Conservation (phyloP, 2,113 vertebrate genomes). For the Hypocryptadius cinnamomeus region DNA sequence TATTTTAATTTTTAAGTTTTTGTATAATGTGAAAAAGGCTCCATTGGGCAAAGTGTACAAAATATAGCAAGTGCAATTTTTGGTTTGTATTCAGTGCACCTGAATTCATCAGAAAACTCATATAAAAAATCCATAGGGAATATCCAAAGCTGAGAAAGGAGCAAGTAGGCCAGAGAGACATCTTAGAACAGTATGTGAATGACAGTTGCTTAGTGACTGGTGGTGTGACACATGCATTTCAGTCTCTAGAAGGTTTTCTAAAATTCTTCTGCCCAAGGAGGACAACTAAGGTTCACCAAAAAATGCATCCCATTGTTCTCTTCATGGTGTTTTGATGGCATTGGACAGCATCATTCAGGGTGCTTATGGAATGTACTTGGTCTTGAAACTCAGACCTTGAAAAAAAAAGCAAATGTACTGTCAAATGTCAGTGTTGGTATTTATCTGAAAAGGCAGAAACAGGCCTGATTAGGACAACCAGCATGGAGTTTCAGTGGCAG, state of each 20-base stretch:
- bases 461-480: neutral
- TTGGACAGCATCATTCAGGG: neutral
- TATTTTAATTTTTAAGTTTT: neutral
- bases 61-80: neutral
- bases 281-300: neutral
- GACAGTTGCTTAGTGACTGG: neutral
- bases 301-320: neutral
- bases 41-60: neutral
- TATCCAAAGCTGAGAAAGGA: neutral
- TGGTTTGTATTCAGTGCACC: neutral
- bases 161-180: neutral
- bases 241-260: neutral
- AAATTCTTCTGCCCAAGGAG: neutral
- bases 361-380: neutral
- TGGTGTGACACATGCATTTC: fast-evolving
- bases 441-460: neutral
- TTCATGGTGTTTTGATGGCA: neutral
- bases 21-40: neutral
- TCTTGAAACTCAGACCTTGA: neutral
- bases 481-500: neutral
- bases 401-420: neutral
- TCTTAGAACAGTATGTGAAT: neutral
- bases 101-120: neutral
- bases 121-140: neutral
- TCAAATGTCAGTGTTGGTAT: neutral